phyloP scores from a whole-genome alignment of 1,140 invertebrate genomes.

The Sinella curviseta region DNA sequence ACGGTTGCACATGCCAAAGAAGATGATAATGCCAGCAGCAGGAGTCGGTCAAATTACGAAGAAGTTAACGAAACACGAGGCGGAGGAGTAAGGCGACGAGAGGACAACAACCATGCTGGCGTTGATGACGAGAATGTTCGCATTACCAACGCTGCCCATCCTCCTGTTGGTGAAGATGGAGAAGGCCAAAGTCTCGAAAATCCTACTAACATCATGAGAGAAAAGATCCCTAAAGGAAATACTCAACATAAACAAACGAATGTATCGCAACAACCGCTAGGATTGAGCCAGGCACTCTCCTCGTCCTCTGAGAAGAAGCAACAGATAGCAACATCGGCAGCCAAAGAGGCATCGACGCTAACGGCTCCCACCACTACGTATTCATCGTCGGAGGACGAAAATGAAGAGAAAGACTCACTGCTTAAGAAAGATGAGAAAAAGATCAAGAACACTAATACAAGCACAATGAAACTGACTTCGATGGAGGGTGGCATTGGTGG shows the following conservation, averaged over 20 bases:
- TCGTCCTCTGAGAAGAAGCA: not conserved
- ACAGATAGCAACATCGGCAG: not conserved
- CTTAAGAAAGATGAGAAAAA: not conserved
- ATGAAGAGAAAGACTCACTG: not conserved
- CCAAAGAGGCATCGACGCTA: not conserved
- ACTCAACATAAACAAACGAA: not conserved
- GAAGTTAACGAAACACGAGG: not conserved
- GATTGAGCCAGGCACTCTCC: not conserved
- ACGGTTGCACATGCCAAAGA: not conserved
- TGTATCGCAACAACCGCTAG: not conserved
- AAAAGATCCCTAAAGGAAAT: slow-evolving; percentile 10
- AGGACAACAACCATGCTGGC: not conserved
- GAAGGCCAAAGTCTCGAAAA: not conserved
- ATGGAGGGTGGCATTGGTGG: not conserved
- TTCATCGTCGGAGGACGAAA: slow-evolving; percentile 5
- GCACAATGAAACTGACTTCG: not conserved
- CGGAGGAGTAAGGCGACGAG: not conserved
- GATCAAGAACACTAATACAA: not conserved
- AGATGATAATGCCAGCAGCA: not conserved
- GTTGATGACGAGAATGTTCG: not conserved
- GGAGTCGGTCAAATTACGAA: not conserved
- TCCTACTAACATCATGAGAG: not conserved
- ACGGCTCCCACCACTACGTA: not conserved
- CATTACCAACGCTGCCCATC: not conserved
- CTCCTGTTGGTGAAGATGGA: not conserved